Percentiles rank a stretch among this genome's conserved stretches.
Evolutionary conservation across 2,888 invertebrate species (phyloP).

Genomic region (Eristalinus aeneus): DNA sequence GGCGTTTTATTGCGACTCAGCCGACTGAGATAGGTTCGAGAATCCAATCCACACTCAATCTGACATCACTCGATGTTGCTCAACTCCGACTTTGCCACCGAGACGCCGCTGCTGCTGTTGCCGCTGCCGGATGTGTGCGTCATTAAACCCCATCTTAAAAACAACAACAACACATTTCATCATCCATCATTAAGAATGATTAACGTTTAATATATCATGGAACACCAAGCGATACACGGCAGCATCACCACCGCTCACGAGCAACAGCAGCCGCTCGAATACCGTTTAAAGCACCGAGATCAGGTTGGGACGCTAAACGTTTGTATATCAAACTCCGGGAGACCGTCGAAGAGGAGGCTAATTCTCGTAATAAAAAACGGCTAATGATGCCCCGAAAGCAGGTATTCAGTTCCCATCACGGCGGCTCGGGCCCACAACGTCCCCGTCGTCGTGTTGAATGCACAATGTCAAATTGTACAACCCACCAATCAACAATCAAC

Average conservation of each 20-base stretch:
- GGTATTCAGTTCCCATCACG: constrained; percentile 18
- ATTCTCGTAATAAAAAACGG: constrained; percentile 67
- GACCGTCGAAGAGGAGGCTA: constrained; percentile 52
- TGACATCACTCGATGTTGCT: constrained; percentile 55
- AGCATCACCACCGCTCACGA: constrained; percentile 23
- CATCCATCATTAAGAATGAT: constrained; percentile 71
- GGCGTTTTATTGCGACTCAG: constrained; percentile 39
- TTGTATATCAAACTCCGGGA: constrained; percentile 65
- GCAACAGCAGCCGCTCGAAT: constrained; percentile 9
- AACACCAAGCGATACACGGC: constrained; percentile 46
- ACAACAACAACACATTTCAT: constrained; percentile 64
- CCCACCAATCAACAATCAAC: constrained; percentile 70
- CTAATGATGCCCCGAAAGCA: constrained; percentile 68
- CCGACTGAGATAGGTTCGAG: constrained; percentile 35
- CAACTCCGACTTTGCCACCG: constrained; percentile 10
- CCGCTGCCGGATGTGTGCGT: constrained; percentile 63
- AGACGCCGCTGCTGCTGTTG: too few relatives aligned
- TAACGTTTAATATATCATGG: constrained; percentile 70
- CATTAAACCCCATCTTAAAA: constrained; percentile 57
- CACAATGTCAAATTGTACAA: constrained; percentile 68
- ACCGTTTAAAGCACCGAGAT: constrained; percentile 54
- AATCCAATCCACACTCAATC: constrained; percentile 38
- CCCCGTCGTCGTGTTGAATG: constrained; percentile 63
- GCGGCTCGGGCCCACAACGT: background rate
- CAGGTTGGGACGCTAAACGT: constrained; percentile 67